Percentiles rank a stretch among this genome's conserved stretches.
phyloP scores from a whole-genome alignment of 1,140 invertebrate genomes.

The Drosophila quadrilineata region DNA sequence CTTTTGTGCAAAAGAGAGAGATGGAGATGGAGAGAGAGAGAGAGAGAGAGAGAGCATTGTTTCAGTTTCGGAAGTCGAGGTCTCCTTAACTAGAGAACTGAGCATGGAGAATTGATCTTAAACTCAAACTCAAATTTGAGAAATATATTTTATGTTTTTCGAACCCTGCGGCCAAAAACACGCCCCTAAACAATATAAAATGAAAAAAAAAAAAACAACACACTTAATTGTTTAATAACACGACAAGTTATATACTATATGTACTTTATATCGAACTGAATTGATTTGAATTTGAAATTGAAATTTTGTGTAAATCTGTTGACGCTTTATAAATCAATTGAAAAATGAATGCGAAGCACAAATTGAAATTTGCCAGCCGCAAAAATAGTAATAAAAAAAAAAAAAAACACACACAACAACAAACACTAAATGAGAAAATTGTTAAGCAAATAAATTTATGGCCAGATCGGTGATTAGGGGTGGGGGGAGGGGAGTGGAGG shows the following conservation, averaged over 20 bases:
- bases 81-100: constrained; percentile 39
- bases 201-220: no score
- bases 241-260: constrained; percentile 1
- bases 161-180: constrained; percentile 33
- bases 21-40: no score
- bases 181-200: no score
- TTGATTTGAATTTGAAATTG: constrained; percentile 12
- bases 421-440: constrained; percentile 43
- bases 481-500: no score
- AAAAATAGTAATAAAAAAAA: no score
- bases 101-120: constrained; percentile 9
- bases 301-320: constrained; percentile 51
- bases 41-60: no score
- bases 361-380: constrained; percentile 61
- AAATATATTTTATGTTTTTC: constrained; percentile 17
- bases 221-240: constrained; percentile 72
- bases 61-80: constrained; percentile 43
- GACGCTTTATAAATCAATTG: constrained; percentile 76
- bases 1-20: constrained; percentile 49
- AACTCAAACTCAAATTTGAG: constrained; percentile 3
- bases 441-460: constrained; percentile 64
- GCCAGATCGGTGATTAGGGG: constrained; percentile 6
- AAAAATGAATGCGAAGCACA: no score
- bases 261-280: neutral
- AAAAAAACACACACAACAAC: no score